Base-by-base conservation (phyloP, 2,888 invertebrate species). In the Meganola albula region DNA sequence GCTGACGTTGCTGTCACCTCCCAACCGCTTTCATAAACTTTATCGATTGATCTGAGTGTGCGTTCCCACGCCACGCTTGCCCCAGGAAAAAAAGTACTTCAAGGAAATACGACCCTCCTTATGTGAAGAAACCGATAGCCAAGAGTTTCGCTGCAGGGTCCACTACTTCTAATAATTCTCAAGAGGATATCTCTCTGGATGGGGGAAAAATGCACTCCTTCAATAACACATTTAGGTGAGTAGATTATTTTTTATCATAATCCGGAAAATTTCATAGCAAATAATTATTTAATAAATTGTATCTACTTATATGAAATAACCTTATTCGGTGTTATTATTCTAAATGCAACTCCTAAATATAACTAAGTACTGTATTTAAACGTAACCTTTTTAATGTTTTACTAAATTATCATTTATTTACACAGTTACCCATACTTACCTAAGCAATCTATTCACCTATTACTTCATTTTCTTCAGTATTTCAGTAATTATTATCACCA, bases 21-120 rank as follows among this genome's bases (percentile, higher is more conserved):
- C 37, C 47, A n/a, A 31, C 44, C 62, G 51, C 58, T 71, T 51
- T 75, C 72, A 58, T 70, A 79, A 82, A 79, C 80, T 70, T 84
- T 82, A 85, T 79, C 83, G 80, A 85, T 84, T 85, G 79, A 85
- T 85, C 80, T 79, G 84, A 84, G 84, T 83, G 83, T 82, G 83
- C 84, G 83, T 83, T 83, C 79, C 78, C 72, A 69, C 84, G 82
- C 80, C 84, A 76, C 84, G 84, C 84, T 74, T 76, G 74, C 83
- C 70, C 70, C 87, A 93, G 93, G 92, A 93, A 94, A 90, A 95
- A 94, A 90, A 94, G 94, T 72, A 93, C 94, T 54, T 90, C 94
- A 78, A 92, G 93, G 77, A 95, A 94, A 80, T 95, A 93, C 80
- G 95, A 96, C 79, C 93, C 93, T 61, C 94, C 94, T 35, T 95